Base-by-base conservation (phyloP, 30 jellyfish, hydroid and myxozoan species). In the Phacellophora camtschatica region DNA sequence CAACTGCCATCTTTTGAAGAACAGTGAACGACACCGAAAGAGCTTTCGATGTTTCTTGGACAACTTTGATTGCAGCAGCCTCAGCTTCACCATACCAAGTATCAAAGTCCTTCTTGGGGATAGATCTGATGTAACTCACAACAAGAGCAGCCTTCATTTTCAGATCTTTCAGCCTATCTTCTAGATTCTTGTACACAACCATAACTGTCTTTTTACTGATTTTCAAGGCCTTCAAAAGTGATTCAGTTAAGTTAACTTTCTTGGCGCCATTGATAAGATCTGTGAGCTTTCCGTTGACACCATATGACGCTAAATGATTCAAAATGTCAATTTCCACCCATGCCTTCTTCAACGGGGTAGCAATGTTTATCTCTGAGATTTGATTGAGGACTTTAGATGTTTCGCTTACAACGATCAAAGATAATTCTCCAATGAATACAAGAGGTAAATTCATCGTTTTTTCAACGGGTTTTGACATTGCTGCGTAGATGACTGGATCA, bases 61-160 rank as follows among this genome's bases (percentile, higher is more conserved):
- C 59, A 81, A 70, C 41, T 25, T 34, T 54, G 64, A 58, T 2
- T 1, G 74, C 86, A 10, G 66, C 70, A 1, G 53, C 31, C 51
- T 71, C 85, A 37, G 85, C 77, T 36, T 92, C 98, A 0, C 56
- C 16, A 66, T 51, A 71, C 88, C 88, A 92, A 36, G 68, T 59
- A 31, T 86, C 93, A 58, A 88, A 94, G 73, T 65, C 90, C 54
- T 86, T 87, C 88, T 87, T 84, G 2, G 99, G 97, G 71, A 94
- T 87, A 1, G 95, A 31, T 25, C 55, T 30, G 71, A 94, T 66
- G 61, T 87, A 74, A 18, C 67, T 51, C 35, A 53, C 79, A 24
- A 64, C 48, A 11, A 68, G 53, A 13, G 33, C 83, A 9, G 58
- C 49, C 5, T 55, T 37, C 19, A 61, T 70, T 39, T 39, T 51